Conservation (phyloP, 2,113 vertebrate genomes). For the Oreochromis tanganicae region DNA sequence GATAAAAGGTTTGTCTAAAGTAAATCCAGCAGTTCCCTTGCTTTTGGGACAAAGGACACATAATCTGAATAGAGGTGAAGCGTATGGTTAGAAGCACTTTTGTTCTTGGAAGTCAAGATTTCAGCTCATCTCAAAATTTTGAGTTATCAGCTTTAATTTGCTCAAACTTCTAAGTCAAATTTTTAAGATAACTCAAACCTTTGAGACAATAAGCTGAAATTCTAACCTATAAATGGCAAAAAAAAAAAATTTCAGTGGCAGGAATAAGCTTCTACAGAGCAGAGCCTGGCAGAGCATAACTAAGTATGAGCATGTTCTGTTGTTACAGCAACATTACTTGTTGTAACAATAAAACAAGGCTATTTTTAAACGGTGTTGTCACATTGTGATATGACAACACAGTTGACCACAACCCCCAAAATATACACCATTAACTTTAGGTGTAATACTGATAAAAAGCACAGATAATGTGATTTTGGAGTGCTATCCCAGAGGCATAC, state of each 20-base stretch:
- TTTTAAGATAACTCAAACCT: background rate
- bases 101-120: background rate
- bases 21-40: background rate
- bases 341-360: background rate
- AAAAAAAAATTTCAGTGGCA: background rate
- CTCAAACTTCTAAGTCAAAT: background rate
- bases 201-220: background rate
- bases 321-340: background rate
- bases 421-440: background rate
- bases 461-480: background rate
- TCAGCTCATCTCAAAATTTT: background rate
- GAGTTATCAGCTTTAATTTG: background rate
- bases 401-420: background rate
- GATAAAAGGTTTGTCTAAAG: background rate
- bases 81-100: background rate
- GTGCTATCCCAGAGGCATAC: background rate
- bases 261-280: background rate
- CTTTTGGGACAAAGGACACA: background rate
- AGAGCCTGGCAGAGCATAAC: background rate
- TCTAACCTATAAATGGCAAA: background rate
- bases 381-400: background rate
- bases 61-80: background rate
- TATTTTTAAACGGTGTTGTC: background rate
- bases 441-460: background rate
- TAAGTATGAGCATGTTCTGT: background rate